These are phyloP conservation scores for Uria lomvia DNA, from an alignment of 2,113 vertebrate species.

Conservation along the genomic window DNA sequence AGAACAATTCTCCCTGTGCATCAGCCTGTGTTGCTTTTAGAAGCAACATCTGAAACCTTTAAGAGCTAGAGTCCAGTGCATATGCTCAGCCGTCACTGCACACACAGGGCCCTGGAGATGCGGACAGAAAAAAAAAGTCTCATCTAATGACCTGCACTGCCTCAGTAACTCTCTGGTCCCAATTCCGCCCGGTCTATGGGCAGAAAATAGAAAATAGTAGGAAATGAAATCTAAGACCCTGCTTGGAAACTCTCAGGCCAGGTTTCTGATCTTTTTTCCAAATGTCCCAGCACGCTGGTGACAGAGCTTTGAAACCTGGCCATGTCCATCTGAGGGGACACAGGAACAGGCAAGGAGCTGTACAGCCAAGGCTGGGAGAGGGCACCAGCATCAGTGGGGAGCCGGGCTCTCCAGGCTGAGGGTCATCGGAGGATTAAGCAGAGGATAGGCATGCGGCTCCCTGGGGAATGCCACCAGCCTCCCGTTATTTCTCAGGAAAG, in stretches of 20 bases:
- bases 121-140: not conserved
- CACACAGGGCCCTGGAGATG: not conserved
- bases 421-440: conserved; percentile 26
- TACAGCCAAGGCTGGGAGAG: not conserved
- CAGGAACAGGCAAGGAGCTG: not conserved
- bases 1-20: not conserved
- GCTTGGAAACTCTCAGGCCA: not conserved
- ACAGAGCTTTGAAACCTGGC: not conserved
- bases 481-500: not conserved
- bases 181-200: not conserved
- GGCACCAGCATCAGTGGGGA: not conserved
- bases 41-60: not conserved
- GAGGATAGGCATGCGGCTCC: not conserved
- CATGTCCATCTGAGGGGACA: not conserved
- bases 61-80: not conserved
- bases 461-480: not conserved
- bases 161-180: not conserved
- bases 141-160: not conserved
- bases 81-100: not conserved
- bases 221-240: conserved; percentile 1
- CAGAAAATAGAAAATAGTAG: not conserved
- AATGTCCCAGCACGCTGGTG: not conserved
- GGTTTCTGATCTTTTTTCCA: not conserved
- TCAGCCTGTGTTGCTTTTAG: not conserved
- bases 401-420: not conserved